Percentiles rank a stretch among this genome's conserved stretches.
Conservation (phyloP, 2,888 invertebrate genomes). For the Amphimallon solstitiale region DNA sequence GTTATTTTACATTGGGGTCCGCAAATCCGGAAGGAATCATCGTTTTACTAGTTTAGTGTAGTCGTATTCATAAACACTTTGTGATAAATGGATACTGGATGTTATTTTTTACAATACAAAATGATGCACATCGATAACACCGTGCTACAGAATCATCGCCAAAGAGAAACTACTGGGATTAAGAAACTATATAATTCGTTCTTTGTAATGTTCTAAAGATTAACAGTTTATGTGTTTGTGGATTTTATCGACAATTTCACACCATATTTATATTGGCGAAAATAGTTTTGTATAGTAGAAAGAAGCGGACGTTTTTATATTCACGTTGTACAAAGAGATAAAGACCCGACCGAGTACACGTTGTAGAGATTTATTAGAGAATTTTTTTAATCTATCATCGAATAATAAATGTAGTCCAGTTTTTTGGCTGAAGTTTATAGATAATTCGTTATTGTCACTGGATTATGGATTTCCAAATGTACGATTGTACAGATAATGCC, state of each 20-base stretch:
- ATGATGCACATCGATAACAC: constrained; percentile 80
- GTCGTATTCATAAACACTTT: constrained; percentile 34
- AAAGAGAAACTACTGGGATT: constrained; percentile 85
- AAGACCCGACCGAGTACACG: too few relatives aligned
- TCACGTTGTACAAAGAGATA: background rate
- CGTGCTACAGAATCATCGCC: constrained; percentile 82
- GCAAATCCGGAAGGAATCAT: constrained; percentile 7
- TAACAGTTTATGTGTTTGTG: constrained; percentile 43
- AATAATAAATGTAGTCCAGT: background rate
- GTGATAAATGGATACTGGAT: constrained; percentile 64
- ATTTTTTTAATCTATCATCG: constrained; percentile 25
- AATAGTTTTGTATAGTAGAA: constrained; percentile 51
- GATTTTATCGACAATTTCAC: constrained; percentile 41
- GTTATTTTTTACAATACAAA: constrained; percentile 61
- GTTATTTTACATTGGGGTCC: constrained; percentile 6
- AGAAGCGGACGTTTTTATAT: constrained; percentile 25
- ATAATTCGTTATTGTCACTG: constrained; percentile 14
- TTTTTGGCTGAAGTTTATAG: background rate
- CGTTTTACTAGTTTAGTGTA: background rate
- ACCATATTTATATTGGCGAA: constrained; percentile 55
- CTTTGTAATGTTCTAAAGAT: constrained; percentile 84
- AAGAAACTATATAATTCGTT: constrained; percentile 89
- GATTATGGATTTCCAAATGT: constrained; percentile 64
- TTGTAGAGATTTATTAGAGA: constrained; percentile 27
- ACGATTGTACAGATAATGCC: constrained; percentile 53